phyloP scores from a whole-genome alignment of 2,888 invertebrate species.

The Neocrepidodera transversa region DNA sequence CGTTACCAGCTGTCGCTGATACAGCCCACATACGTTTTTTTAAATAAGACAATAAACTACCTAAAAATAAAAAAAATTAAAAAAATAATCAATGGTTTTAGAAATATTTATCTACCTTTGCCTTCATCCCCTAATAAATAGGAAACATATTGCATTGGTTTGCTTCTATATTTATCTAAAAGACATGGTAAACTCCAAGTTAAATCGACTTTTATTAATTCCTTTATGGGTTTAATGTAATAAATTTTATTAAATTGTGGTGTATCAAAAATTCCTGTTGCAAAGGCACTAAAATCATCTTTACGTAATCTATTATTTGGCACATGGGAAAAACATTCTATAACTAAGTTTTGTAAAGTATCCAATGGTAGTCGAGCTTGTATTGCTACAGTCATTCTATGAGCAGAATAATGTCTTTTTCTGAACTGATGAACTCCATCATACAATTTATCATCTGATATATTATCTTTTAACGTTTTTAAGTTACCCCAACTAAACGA shows the following conservation, averaged over 20 bases:
- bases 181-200: slow-evolving; percentile 71
- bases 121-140: slow-evolving; percentile 89
- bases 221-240: slow-evolving; percentile 78
- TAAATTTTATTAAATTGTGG: slow-evolving; percentile 72
- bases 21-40: slow-evolving; percentile 59
- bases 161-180: slow-evolving; percentile 72
- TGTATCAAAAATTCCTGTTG: slow-evolving; percentile 66
- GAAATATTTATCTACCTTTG: slow-evolving; percentile 67
- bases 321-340: slow-evolving; percentile 71
- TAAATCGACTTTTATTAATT: slow-evolving; percentile 65
- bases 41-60: slow-evolving; percentile 72
- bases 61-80: not conserved
- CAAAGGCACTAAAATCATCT: slow-evolving; percentile 67
- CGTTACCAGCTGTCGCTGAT: slow-evolving; percentile 63
- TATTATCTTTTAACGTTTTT: slow-evolving; percentile 72
- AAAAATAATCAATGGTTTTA: not conserved
- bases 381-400: slow-evolving; percentile 86
- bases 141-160: slow-evolving; percentile 79
- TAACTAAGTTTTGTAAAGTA: slow-evolving; percentile 70
- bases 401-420: slow-evolving; percentile 81
- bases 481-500: slow-evolving; percentile 89
- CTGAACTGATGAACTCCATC: slow-evolving; percentile 76
- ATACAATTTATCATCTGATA: slow-evolving; percentile 73
- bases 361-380: slow-evolving; percentile 74
- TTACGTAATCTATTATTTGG: slow-evolving; percentile 71